phyloP scores from a whole-genome alignment of 2,888 invertebrate genomes.

The Caenorhabditis virilis region DNA sequence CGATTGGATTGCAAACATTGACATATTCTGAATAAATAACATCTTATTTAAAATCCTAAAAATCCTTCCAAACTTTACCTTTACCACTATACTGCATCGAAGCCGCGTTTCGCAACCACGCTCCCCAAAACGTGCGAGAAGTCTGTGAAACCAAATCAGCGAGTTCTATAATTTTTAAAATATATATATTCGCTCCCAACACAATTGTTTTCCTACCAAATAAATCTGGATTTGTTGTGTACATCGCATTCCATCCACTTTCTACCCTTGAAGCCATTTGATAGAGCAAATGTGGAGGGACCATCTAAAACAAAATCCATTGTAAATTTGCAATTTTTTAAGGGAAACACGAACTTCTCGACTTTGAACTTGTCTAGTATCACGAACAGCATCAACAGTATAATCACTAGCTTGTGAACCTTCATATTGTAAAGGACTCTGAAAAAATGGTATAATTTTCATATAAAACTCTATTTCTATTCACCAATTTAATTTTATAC shows the following conservation, averaged over 20 bases:
- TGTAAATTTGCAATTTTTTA: not conserved
- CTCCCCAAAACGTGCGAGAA: slow-evolving; percentile 7
- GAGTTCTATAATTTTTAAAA: slow-evolving; percentile 6
- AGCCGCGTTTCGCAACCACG: slow-evolving; percentile 18
- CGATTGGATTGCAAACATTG: too few species aligned
- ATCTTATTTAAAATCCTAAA: not conserved
- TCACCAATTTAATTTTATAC: slow-evolving; percentile 15
- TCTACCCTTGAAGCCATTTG: slow-evolving; percentile 20
- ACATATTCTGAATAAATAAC: too few species aligned
- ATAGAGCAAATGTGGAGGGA: slow-evolving; percentile 23
- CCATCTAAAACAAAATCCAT: slow-evolving; percentile 14
- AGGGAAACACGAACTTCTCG: slow-evolving; percentile 9
- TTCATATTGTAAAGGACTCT: slow-evolving; percentile 1
- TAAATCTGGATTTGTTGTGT: too few species aligned
- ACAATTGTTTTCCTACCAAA: too few species aligned
- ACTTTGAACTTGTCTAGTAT: slow-evolving; percentile 9
- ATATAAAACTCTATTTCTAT: not conserved
- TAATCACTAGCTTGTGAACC: not conserved
- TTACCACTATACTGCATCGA: slow-evolving; percentile 15
- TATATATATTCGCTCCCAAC: too few species aligned
- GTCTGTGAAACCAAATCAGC: slow-evolving; percentile 10
- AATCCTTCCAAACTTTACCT: slow-evolving; percentile 9
- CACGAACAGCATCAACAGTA: not conserved
- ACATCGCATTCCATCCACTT: slow-evolving; percentile 23
- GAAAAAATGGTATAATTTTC: not conserved